These are phyloP conservation scores for Momotus momota DNA, from an alignment of 2,797 vertebrate species.

Conservation along the genomic window DNA sequence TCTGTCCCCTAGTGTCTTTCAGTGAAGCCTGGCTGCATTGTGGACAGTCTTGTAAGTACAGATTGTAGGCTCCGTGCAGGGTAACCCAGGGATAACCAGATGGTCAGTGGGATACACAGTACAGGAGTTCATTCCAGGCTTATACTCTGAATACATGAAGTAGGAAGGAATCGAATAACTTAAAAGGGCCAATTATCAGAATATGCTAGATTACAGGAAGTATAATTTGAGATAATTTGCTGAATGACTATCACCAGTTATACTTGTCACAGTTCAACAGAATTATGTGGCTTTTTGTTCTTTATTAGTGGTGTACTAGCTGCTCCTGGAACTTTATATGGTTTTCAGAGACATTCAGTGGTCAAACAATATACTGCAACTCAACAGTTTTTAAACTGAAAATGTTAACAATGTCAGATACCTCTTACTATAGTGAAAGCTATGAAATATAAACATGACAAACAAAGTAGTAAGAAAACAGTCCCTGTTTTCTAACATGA, in stretches of 20 bases:
- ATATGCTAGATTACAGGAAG: background rate
- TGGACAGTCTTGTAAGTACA: background rate
- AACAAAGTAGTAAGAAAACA: background rate
- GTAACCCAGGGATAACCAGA: background rate
- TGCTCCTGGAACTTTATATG: background rate
- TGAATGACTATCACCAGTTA: background rate
- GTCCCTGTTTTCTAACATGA: background rate
- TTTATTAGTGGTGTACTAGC: background rate
- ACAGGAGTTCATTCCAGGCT: background rate
- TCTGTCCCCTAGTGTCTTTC: background rate
- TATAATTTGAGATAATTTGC: background rate
- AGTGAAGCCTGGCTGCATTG: background rate
- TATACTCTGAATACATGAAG: rapidly evolving
- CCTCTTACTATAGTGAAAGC: background rate
- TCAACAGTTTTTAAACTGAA: background rate
- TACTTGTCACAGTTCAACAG: rapidly evolving
- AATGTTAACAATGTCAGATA: background rate
- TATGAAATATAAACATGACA: background rate
- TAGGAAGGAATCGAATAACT: background rate
- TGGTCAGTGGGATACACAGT: background rate
- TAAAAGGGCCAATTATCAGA: background rate
- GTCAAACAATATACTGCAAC: constrained; percentile 48
- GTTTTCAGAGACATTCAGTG: constrained; percentile 68
- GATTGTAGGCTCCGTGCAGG: background rate
- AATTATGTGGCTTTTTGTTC: background rate